A percentile compares a stretch with the other conserved stretches of the same genome.
phyloP scores from a whole-genome alignment of 2,888 invertebrate species.

The Pheosia tremula region DNA sequence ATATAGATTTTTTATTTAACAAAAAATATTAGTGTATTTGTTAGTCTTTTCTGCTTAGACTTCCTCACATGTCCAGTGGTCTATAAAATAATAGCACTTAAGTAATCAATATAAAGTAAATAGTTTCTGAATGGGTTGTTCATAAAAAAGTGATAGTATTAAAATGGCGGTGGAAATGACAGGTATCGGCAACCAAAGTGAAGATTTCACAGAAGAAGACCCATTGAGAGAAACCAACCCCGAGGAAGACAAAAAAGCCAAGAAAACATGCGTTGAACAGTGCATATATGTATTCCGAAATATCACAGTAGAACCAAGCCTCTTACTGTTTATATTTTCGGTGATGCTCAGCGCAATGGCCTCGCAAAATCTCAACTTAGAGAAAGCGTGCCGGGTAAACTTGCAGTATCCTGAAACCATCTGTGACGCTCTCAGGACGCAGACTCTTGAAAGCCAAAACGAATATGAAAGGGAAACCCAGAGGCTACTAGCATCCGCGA shows the following conservation, averaged over 20 bases:
- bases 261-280: conserved; percentile 45
- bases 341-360: conserved; percentile 85
- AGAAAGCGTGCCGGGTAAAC: conserved; percentile 94
- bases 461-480: conserved; percentile 86
- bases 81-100: too few relatives aligned
- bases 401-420: conserved; percentile 87
- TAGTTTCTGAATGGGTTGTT: too few relatives aligned
- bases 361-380: conserved; percentile 91
- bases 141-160: too few relatives aligned
- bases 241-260: conserved; percentile 16
- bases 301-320: conserved; percentile 66
- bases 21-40: neutral
- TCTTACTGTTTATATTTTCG: conserved; percentile 55
- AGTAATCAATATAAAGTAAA: too few relatives aligned
- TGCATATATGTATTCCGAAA: conserved; percentile 44
- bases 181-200: conserved; percentile 8
- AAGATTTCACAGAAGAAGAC: conserved; percentile 31
- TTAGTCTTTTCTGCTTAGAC: neutral
- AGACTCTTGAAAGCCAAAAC: conserved; percentile 83
- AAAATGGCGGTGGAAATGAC: conserved; percentile 1
- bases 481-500: conserved; percentile 88
- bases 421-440: conserved; percentile 88
- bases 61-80: neutral
- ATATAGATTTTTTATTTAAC: neutral
- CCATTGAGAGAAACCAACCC: conserved; percentile 24